A percentile compares a stretch with the other conserved stretches of the same genome.
These are phyloP conservation scores for Diplodus puntazzo DNA, from an alignment of 2,797 vertebrate species.

Conservation along the genomic window DNA sequence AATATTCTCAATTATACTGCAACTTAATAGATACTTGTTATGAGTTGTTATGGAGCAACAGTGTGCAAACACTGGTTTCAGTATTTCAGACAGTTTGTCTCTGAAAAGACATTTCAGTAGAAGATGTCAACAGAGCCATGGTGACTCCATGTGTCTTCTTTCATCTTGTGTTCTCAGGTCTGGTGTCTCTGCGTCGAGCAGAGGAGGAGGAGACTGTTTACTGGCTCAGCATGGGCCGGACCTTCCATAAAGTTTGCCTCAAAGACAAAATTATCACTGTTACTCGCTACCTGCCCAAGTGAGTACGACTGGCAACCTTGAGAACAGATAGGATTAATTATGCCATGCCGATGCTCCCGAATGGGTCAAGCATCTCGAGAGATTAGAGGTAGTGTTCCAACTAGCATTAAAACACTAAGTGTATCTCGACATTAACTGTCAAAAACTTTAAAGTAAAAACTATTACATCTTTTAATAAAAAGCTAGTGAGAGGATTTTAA, in stretches of 20 bases:
- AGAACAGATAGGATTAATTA: not conserved
- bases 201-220: constrained; percentile 94
- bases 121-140: not conserved
- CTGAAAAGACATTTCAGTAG: not conserved
- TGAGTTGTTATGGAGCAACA: not conserved
- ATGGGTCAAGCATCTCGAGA: not conserved
- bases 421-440: not conserved
- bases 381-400: not conserved
- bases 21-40: not conserved
- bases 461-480: not conserved
- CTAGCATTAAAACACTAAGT: not conserved
- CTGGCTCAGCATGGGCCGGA: constrained; percentile 98
- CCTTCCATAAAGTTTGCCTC: constrained; percentile 96
- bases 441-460: not conserved
- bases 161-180: constrained; percentile 80
- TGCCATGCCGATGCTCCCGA: not conserved
- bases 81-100: not conserved
- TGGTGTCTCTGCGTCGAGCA: constrained; percentile 91
- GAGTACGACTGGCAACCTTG: constrained; percentile 65
- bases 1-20: not conserved
- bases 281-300: constrained; percentile 98
- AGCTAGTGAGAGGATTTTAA: not conserved
- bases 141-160: not conserved
- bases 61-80: not conserved
- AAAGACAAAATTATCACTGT: constrained; percentile 99